Conservation (phyloP, 2,888 invertebrate species). For the Erynnis tages region DNA sequence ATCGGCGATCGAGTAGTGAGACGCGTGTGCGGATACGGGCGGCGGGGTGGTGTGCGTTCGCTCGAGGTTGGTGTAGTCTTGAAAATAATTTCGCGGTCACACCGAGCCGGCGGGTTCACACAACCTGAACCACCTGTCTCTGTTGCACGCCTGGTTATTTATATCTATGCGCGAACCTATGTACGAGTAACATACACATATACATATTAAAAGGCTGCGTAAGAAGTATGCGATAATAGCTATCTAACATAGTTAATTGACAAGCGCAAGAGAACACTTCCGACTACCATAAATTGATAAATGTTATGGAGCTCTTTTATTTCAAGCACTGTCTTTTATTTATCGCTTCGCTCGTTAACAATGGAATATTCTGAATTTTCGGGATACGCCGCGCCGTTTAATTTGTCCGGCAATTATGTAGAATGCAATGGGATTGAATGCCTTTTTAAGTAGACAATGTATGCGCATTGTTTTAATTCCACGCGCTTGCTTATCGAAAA, state of each 20-base stretch:
- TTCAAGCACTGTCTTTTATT: slow-evolving; percentile 12
- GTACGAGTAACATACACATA: slow-evolving; percentile 57
- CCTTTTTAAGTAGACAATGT: not conserved
- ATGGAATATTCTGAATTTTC: slow-evolving; percentile 16
- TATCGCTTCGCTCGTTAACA: not conserved
- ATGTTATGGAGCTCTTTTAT: slow-evolving; percentile 13
- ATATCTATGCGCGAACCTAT: slow-evolving; percentile 74
- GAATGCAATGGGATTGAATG: slow-evolving; percentile 8
- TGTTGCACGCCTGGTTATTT: slow-evolving; percentile 78
- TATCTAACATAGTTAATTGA: slow-evolving; percentile 44
- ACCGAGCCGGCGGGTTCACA: slow-evolving; percentile 75
- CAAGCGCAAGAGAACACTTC: slow-evolving; percentile 31
- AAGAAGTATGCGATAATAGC: slow-evolving; percentile 46
- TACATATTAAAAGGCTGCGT: slow-evolving; percentile 36
- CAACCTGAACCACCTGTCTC: slow-evolving; percentile 78
- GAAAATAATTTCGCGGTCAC: slow-evolving; percentile 82
- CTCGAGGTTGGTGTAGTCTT: slow-evolving; percentile 78
- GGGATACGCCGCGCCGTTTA: slow-evolving; percentile 2
- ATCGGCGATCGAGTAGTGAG: slow-evolving; percentile 65
- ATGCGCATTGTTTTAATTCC: slow-evolving; percentile 2
- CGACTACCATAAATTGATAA: slow-evolving; percentile 28
- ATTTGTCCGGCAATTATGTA: slow-evolving; percentile 17
- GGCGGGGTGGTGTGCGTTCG: slow-evolving; percentile 49
- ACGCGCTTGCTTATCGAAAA: not conserved
- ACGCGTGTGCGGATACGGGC: slow-evolving; percentile 57